Base-by-base conservation (phyloP, 2,888 invertebrate species). In the Dynastes tityus region DNA sequence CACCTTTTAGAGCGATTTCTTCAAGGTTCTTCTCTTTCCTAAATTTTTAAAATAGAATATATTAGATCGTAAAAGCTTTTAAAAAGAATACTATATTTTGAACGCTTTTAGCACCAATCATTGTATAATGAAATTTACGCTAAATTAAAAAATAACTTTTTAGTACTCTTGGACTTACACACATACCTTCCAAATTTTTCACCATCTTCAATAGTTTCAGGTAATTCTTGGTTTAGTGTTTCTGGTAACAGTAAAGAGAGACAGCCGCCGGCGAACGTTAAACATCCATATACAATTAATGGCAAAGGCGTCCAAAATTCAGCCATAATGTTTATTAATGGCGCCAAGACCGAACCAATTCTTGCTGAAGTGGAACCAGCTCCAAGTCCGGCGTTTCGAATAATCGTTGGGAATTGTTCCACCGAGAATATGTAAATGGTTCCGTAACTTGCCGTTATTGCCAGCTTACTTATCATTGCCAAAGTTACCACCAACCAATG, bases 371-470 rank as follows among this genome's bases (percentile, higher is more conserved):
- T 92, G 2, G 93, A 93, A 71, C 92, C 91, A 8, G 92, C 91
- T 9, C 93, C 93, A 61, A 93, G 87, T 40, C 92, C 92, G 55
- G 92, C 92, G 83, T 92, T 93, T 81, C 93, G 88, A 61, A 95
- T 92, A 16, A 94, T 93, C 6, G 94, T 94, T 16, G 94, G 94
- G 84, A 94, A 95, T 85, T 94, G 94, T 87, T 95, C 94, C 1
- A 94, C 93, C 0, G 94, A 93, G 85, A 94, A 93, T 68, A 94
- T 91, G 83, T 94, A 94, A 63, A 94, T 91, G 0, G 94, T 93
- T 61, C 94, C 94, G 83, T 94, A 95, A 32, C 94, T 93, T 0
- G 94, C 91, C 1, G 94, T 94, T 75, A 94, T 94, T 61, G 93
- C 91, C 82, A 94, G 87, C 88, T 95, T 95, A 8, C 94, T 94